A percentile compares a stretch with the other conserved stretches of the same genome.
phyloP scores from a whole-genome alignment of 1,140 invertebrate genomes.

The Diorhabda carinulata region DNA sequence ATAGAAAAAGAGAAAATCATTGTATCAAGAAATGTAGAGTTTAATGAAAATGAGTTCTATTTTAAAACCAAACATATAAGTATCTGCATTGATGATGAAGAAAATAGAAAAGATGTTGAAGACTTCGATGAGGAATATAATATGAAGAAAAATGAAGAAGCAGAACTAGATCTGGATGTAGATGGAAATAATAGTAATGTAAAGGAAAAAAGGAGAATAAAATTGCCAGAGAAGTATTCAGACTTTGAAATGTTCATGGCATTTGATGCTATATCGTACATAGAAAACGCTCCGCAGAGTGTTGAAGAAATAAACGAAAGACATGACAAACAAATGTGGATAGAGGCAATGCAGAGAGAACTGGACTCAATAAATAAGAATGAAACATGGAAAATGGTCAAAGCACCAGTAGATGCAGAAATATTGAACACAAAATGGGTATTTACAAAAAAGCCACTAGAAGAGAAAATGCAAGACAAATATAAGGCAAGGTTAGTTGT shows the following conservation, averaged over 20 bases:
- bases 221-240: background rate
- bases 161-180: too few relatives aligned
- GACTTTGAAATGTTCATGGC: background rate
- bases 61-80: too few relatives aligned
- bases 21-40: too few relatives aligned
- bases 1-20: too few relatives aligned
- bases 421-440: conserved; percentile 19
- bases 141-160: too few relatives aligned
- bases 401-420: background rate
- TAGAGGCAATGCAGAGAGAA: conserved; percentile 20
- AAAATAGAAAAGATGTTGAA: too few relatives aligned
- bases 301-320: background rate
- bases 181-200: too few relatives aligned
- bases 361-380: conserved; percentile 20
- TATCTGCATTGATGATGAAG: too few relatives aligned
- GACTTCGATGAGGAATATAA: too few relatives aligned
- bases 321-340: conserved; percentile 6
- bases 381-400: conserved; percentile 7
- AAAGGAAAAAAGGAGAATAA: background rate
- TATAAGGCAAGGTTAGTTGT: conserved; percentile 47
- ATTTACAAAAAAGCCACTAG: conserved; percentile 35
- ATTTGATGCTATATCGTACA: background rate
- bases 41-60: too few relatives aligned
- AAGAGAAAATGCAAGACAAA: conserved; percentile 27
- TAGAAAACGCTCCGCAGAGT: background rate